Conservation (phyloP, 1,140 invertebrate genomes). For the Planococcus citri region DNA sequence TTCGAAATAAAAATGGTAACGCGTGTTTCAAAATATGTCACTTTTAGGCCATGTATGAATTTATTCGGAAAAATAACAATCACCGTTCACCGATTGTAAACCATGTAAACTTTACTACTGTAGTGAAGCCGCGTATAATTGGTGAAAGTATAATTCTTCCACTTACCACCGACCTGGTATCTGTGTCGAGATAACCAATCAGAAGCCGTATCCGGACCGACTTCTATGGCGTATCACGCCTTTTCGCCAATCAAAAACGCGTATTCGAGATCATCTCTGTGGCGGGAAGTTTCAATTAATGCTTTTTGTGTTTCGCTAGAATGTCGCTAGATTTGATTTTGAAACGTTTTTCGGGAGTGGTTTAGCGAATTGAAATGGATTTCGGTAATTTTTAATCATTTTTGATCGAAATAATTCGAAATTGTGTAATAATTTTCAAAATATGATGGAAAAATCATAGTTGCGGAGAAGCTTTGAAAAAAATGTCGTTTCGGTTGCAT, state of each 20-base stretch:
- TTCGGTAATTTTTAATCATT: too few species aligned
- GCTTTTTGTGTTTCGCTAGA: not conserved
- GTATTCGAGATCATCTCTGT: not conserved
- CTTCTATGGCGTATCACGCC: not conserved
- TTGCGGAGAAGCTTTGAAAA: too few species aligned
- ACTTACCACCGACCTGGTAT: not conserved
- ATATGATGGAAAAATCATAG: too few species aligned
- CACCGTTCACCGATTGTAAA: not conserved
- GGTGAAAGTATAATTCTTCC: slow-evolving; percentile 1
- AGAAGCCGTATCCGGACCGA: not conserved
- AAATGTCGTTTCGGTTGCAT: too few species aligned
- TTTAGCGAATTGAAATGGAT: too few species aligned
- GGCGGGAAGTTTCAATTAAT: not conserved
- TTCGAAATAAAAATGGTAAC: not conserved
- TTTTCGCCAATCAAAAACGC: not conserved
- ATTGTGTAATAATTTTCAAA: too few species aligned
- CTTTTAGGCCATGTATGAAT: slow-evolving; percentile 2
- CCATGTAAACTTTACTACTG: not conserved
- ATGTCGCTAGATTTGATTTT: not conserved
- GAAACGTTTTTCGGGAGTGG: too few species aligned
- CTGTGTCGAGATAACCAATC: not conserved
- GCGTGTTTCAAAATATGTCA: slow-evolving; percentile 6
- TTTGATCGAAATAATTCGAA: too few species aligned
- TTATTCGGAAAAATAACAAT: slow-evolving; percentile 8
- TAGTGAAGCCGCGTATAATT: not conserved